These are phyloP conservation scores for Alcis repandata DNA, from an alignment of 2,888 invertebrate species.

Conservation along the genomic window DNA sequence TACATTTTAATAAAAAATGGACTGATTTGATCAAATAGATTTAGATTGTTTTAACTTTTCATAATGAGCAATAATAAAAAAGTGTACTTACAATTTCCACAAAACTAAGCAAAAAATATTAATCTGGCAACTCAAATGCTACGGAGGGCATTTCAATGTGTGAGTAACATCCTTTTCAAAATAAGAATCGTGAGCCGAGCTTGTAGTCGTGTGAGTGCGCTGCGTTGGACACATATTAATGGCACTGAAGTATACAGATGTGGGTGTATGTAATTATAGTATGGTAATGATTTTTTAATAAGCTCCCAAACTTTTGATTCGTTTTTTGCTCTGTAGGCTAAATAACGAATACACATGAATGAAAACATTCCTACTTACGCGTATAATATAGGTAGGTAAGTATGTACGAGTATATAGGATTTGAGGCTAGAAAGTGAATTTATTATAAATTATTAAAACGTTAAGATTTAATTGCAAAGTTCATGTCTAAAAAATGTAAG, in stretches of 20 bases:
- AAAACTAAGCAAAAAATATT: constrained; percentile 30
- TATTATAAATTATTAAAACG: no score
- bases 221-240: constrained; percentile 77
- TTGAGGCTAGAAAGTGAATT: no score
- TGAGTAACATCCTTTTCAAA: constrained; percentile 60
- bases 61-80: background rate
- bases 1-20: no score
- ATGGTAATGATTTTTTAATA: constrained; percentile 84
- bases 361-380: background rate
- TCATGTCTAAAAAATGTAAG: background rate
- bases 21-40: no score
- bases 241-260: constrained; percentile 75
- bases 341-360: background rate
- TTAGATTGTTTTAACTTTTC: no score
- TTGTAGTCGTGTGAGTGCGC: constrained; percentile 61
- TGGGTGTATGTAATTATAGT: constrained; percentile 82
- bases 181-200: constrained; percentile 54
- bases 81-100: constrained; percentile 8
- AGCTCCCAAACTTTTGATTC: constrained; percentile 63
- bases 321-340: constrained; percentile 3
- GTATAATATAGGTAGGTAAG: no score
- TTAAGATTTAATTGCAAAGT: no score
- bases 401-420: no score
- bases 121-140: constrained; percentile 65
- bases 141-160: constrained; percentile 55